These are phyloP conservation scores for Thermophis baileyi DNA, from an alignment of 2,113 vertebrate species.

Conservation along the genomic window DNA sequence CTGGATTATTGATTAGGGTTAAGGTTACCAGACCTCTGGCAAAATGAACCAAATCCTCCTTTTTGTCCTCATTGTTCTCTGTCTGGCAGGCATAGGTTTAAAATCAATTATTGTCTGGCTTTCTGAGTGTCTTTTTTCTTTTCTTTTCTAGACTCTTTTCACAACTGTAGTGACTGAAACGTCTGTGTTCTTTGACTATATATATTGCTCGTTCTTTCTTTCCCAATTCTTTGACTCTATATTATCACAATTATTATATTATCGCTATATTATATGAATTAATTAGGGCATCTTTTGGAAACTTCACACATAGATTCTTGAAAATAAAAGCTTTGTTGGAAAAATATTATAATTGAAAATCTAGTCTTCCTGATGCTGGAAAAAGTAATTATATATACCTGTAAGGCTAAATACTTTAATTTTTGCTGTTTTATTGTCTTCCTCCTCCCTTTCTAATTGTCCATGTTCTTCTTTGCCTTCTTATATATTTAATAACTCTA, in stretches of 20 bases:
- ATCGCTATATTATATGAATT: too few species aligned
- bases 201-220: not conserved
- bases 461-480: not conserved
- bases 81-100: not conserved
- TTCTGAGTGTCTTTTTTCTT: not conserved
- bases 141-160: not conserved
- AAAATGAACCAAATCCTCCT: not conserved
- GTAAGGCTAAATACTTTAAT: not conserved
- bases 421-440: not conserved
- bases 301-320: not conserved
- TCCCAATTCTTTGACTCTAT: not conserved
- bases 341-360: not conserved
- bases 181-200: not conserved
- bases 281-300: too few species aligned
- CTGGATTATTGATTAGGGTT: not conserved
- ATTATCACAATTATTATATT: not conserved
- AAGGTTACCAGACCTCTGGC: not conserved
- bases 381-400: not conserved
- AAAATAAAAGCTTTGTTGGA: not conserved
- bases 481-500: not conserved
- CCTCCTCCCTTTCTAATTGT: not conserved
- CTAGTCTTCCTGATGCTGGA: not conserved
- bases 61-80: not conserved
- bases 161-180: not conserved
- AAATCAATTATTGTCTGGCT: not conserved